A percentile compares a stretch with the other conserved stretches of the same genome.
Evolutionary conservation across 2,797 vertebrate species (phyloP).

Genomic region (Loriculus beryllinus): DNA sequence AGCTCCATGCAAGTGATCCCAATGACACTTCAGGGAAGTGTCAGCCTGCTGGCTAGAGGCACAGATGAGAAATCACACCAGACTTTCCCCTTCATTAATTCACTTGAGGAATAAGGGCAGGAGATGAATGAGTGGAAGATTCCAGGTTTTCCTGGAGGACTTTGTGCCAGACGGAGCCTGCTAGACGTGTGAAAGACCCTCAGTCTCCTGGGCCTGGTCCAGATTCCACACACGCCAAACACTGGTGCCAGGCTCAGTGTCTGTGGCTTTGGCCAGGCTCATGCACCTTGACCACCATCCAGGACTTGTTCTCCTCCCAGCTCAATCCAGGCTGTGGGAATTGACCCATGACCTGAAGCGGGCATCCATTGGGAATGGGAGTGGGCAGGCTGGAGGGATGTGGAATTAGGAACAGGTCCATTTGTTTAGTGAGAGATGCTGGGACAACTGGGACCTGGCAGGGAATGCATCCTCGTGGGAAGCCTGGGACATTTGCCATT

Average conservation of each 20-base stretch:
- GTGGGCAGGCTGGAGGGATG: background rate
- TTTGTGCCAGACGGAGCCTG: background rate
- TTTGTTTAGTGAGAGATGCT: background rate
- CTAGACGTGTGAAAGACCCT: background rate
- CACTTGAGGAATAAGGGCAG: background rate
- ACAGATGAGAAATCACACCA: background rate
- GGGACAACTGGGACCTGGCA: background rate
- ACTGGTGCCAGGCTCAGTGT: background rate
- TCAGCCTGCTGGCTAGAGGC: constrained; percentile 28
- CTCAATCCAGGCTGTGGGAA: background rate
- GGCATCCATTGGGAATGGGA: background rate
- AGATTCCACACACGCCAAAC: background rate
- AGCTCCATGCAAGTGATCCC: constrained; percentile 24
- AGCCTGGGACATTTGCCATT: background rate
- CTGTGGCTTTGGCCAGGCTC: constrained; percentile 7
- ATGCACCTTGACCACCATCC: background rate
- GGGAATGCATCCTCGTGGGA: background rate
- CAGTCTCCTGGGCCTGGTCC: background rate
- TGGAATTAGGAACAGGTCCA: background rate
- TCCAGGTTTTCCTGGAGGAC: constrained; percentile 14
- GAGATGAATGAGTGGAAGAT: background rate
- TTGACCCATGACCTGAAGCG: background rate
- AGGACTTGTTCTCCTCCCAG: background rate
- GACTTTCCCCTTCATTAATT: constrained; percentile 45
- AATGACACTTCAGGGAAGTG: constrained; percentile 15